Evolutionary conservation across 2,888 invertebrate species (phyloP).

Genomic region (Rhabditoides inermis): DNA sequence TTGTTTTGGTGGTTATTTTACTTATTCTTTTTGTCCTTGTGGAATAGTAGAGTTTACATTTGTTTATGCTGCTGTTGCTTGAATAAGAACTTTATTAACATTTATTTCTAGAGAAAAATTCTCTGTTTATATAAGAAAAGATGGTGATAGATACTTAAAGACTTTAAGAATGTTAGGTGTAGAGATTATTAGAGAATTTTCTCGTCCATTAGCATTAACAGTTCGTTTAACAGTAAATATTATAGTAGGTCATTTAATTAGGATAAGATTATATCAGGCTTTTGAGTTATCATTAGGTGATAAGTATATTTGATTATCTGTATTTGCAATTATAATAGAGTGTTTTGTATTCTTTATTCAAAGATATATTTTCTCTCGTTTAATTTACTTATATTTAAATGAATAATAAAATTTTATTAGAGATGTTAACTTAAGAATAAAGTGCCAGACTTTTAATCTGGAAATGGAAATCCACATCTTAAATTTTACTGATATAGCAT

Average conservation of each 20-base stretch:
- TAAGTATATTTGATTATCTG: constrained; percentile 30
- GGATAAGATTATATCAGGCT: constrained; percentile 26
- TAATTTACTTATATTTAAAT: constrained; percentile 35
- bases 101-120: constrained; percentile 35
- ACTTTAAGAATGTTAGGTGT: constrained; percentile 33
- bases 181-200: constrained; percentile 38
- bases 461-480: constrained; percentile 41
- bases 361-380: constrained; percentile 39
- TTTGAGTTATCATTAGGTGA: constrained; percentile 26
- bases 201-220: constrained; percentile 38
- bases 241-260: constrained; percentile 38
- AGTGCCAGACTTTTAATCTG: constrained; percentile 37
- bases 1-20: constrained; percentile 51
- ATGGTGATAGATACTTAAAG: constrained; percentile 29
- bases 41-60: constrained; percentile 56
- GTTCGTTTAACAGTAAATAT: constrained; percentile 43
- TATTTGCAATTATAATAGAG: constrained; percentile 36
- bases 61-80: constrained; percentile 52
- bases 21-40: constrained; percentile 39
- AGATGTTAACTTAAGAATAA: constrained; percentile 37
- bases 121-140: constrained; percentile 35
- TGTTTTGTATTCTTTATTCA: constrained; percentile 44
- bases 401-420: constrained; percentile 23
- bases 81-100: constrained; percentile 31
- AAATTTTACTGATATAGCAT: constrained; percentile 38